Evolutionary conservation across 2,888 invertebrate genomes (phyloP), one percentile per base, ranked within the genome.

Genomic region (Drosophila kanekoi): DNA sequence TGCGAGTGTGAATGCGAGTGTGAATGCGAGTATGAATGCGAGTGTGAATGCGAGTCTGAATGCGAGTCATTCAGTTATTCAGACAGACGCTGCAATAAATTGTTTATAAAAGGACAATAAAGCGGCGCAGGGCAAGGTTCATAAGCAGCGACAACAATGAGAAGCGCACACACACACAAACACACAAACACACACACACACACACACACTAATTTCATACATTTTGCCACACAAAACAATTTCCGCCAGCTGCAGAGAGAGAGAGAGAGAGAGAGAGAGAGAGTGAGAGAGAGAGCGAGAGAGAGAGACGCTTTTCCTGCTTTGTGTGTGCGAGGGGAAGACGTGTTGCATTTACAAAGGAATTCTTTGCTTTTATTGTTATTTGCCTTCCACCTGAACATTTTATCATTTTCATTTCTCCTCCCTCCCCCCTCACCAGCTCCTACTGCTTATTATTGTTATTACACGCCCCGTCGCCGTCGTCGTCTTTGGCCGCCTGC

Each of bases 201-300:
- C 18, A 13, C 20, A n/a, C 33, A 9, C 11, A 20, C 70, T 67
- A 80, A 77, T 87, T 81, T 72, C 58, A 76, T 72, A 73, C 75
- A 83, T 70, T 83, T 79, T 80, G 23, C 47, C 69, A 54, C 63
- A 81, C 76, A 73, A 80, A 78, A 81, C 72, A 72, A 76, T 82
- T 78, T 76, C 68, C 80, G 63, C 64, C 54, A 48, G 38, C 45
- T 47, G 37, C 44, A 18, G 18, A n/a, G 20, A 41, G 47, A 20
- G n/a, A n/a, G n/a, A n/a, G n/a, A n/a, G n/a, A n/a, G n/a, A n/a
- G n/a, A n/a, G n/a, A n/a, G n/a, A n/a, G n/a, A n/a, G n/a, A n/a
- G n/a, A n/a, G n/a, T n/a, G n/a, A n/a, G n/a, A n/a, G n/a, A n/a
- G n/a, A n/a, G n/a, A n/a, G n/a, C n/a, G n/a, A n/a, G n/a, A n/a